Conservation (phyloP, 2,888 invertebrate species). For the Coremacera marginata region DNA sequence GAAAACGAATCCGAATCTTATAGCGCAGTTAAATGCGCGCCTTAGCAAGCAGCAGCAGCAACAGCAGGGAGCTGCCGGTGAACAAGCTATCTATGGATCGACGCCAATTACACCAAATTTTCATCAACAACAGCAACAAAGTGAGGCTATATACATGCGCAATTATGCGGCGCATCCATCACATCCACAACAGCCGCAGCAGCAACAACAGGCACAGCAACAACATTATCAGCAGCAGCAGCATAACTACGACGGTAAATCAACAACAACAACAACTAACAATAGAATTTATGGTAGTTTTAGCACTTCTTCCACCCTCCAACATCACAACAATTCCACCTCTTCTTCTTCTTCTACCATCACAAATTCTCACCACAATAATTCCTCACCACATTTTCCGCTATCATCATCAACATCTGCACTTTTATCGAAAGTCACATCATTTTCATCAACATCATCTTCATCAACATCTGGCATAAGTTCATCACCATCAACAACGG, state of each 20-base stretch:
- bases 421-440: slow-evolving; percentile 65
- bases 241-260: slow-evolving; percentile 69
- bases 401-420: slow-evolving; percentile 66
- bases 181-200: slow-evolving; percentile 51
- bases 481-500: slow-evolving; percentile 57
- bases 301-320: slow-evolving; percentile 59
- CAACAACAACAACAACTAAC: slow-evolving; percentile 58
- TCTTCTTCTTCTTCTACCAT: slow-evolving; percentile 53
- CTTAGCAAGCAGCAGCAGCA: slow-evolving; percentile 62
- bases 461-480: slow-evolving; percentile 50
- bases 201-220: slow-evolving; percentile 50
- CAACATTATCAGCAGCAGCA: slow-evolving; percentile 59
- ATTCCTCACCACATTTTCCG: slow-evolving; percentile 65
- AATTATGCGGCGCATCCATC: slow-evolving; percentile 53
- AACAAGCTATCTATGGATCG: slow-evolving; percentile 62
- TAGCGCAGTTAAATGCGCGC: slow-evolving; percentile 69
- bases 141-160: slow-evolving; percentile 56
- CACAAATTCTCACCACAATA: slow-evolving; percentile 54
- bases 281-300: slow-evolving; percentile 68
- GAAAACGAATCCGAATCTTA: slow-evolving; percentile 67
- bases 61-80: slow-evolving; percentile 42
- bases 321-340: slow-evolving; percentile 50
- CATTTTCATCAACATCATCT: slow-evolving; percentile 57
- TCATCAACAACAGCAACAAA: slow-evolving; percentile 53
- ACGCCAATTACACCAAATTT: slow-evolving; percentile 56